Evolutionary conservation across 1,140 invertebrate species (phyloP).

Genomic region (Belonocnema kinseyi): DNA sequence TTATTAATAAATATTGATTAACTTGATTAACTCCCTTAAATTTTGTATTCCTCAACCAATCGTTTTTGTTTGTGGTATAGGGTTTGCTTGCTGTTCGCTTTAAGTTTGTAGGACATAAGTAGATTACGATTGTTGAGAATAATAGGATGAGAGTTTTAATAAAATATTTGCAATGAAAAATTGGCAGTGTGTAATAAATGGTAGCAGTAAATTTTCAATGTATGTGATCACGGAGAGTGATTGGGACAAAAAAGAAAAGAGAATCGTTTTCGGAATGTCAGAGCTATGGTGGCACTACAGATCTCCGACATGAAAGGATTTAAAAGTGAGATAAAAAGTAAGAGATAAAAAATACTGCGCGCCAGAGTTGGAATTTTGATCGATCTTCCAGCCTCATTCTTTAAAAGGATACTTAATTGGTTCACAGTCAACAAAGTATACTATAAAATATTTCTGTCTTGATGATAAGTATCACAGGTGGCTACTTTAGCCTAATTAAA

Average conservation of each 20-base stretch:
- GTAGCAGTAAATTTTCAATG: conserved; percentile 12
- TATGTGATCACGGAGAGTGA: conserved; percentile 14
- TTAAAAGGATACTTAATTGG: neutral
- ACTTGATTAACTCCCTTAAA: too few relatives aligned
- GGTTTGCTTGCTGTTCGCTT: too few relatives aligned
- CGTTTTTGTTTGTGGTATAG: too few relatives aligned
- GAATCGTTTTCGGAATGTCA: conserved; percentile 13
- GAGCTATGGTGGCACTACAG: conserved; percentile 1
- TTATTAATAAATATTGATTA: too few relatives aligned
- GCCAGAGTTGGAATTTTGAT: conserved; percentile 20
- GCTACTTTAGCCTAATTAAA: neutral
- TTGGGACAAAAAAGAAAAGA: conserved; percentile 18
- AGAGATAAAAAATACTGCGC: conserved; percentile 12
- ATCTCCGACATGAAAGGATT: conserved; percentile 26
- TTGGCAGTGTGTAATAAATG: conserved; percentile 19
- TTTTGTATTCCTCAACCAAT: too few relatives aligned
- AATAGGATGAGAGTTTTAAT: neutral
- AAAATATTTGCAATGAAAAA: neutral
- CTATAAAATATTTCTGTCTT: too few relatives aligned
- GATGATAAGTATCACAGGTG: too few relatives aligned
- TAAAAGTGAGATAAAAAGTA: conserved; percentile 11
- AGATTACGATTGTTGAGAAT: conserved; percentile 3
- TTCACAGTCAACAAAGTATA: too few relatives aligned
- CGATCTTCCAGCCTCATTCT: conserved; percentile 25
- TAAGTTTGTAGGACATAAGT: too few relatives aligned